These are phyloP conservation scores for Tridacna crocea DNA, from an alignment of 2,888 invertebrate genomes.

Conservation along the genomic window DNA sequence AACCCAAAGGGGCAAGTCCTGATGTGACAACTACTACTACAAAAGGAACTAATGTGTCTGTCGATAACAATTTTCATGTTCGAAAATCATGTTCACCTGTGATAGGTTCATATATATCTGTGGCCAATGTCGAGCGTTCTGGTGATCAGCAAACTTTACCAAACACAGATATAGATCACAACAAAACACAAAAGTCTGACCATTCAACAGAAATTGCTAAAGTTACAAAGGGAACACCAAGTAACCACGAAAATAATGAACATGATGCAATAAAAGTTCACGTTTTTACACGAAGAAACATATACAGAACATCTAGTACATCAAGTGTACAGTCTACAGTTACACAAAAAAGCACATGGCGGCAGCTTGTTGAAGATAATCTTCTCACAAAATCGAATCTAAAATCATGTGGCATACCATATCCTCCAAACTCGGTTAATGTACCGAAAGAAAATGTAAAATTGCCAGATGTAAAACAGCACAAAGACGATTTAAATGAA, in stretches of 20 bases:
- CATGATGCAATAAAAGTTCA: slow-evolving; percentile 6
- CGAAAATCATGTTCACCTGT: neutral
- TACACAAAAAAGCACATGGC: neutral
- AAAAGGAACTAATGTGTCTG: neutral
- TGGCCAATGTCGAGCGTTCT: neutral
- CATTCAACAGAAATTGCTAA: neutral
- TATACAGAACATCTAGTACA: neutral
- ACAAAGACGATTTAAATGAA: no score
- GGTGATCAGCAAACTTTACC: neutral
- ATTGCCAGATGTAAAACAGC: no score
- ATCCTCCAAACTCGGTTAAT: no score
- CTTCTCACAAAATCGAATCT: neutral
- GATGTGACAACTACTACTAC: slow-evolving; percentile 10
- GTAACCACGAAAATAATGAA: neutral
- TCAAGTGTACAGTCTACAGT: neutral
- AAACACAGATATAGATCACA: neutral
- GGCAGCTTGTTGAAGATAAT: neutral
- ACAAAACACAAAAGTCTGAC: neutral
- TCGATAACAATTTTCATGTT: neutral
- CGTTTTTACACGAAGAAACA: neutral
- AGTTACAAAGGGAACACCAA: neutral
- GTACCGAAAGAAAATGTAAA: no score
- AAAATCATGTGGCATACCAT: no score
- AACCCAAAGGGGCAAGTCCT: neutral
- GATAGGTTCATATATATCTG: neutral